Conservation (phyloP, 2,888 invertebrate genomes). For the Nephrotoma flavescens region DNA sequence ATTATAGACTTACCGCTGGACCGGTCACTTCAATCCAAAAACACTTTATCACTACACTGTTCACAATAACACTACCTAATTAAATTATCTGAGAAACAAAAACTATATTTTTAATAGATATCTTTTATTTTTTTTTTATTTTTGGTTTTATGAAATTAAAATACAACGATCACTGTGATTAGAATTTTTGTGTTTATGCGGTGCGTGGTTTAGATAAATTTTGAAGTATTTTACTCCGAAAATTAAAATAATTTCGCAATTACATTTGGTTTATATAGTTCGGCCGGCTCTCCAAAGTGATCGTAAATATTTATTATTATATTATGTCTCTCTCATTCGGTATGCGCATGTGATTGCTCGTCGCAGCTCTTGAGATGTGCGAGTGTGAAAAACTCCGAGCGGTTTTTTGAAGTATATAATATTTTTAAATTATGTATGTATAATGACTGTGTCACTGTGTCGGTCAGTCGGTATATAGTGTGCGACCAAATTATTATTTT, state of each 20-base stretch:
- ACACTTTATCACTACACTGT: background rate
- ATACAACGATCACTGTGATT: background rate
- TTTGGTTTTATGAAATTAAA: background rate
- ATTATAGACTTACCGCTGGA: background rate
- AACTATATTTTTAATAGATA: background rate
- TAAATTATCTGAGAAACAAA: background rate
- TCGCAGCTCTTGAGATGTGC: background rate
- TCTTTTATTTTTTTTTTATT: background rate
- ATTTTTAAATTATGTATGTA: background rate
- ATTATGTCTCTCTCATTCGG: background rate
- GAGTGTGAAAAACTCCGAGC: background rate
- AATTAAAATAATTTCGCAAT: background rate
- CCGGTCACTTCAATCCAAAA: background rate
- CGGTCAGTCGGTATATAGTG: no score
- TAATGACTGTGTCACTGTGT: background rate
- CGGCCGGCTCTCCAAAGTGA: background rate
- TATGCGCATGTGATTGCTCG: background rate
- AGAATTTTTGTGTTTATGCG: background rate
- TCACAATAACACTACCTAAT: background rate
- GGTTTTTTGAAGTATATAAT: no score
- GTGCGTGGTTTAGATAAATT: background rate
- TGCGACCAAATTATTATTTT: no score
- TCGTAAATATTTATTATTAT: background rate
- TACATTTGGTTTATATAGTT: background rate
- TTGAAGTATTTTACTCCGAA: background rate